Percentiles rank a stretch among this genome's conserved stretches.
These are phyloP conservation scores for Entomyzon cyanotis DNA, from an alignment of 2,113 vertebrate species.

Conservation along the genomic window DNA sequence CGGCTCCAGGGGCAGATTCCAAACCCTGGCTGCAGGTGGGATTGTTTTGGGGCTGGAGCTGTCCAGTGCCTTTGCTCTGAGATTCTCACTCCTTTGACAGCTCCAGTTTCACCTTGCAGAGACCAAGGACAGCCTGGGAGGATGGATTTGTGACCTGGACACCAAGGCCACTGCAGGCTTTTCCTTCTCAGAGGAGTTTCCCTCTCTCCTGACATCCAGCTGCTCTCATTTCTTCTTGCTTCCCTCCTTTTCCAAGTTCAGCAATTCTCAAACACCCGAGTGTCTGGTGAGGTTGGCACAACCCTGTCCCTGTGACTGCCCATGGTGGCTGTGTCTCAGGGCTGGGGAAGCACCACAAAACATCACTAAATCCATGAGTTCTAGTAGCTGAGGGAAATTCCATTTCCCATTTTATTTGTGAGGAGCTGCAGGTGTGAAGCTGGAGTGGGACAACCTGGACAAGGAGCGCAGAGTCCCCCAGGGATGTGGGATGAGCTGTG, in stretches of 20 bases:
- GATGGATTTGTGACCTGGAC: not conserved
- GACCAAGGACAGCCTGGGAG: not conserved
- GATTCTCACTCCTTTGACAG: not conserved
- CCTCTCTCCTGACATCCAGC: not conserved
- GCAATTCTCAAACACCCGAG: not conserved
- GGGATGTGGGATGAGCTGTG: fast-evolving
- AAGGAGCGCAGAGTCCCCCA: not conserved
- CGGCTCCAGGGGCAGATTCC: not conserved
- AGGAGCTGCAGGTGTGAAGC: not conserved
- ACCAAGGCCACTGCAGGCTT: not conserved
- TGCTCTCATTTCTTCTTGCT: not conserved
- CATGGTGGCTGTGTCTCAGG: fast-evolving
- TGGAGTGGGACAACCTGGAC: not conserved
- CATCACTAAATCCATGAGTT: not conserved
- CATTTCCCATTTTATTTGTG: not conserved
- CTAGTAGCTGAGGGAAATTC: not conserved
- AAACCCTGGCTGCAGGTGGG: not conserved
- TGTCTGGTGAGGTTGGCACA: not conserved
- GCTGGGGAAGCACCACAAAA: not conserved
- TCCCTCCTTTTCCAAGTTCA: not conserved
- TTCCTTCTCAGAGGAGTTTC: not conserved
- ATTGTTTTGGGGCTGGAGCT: not conserved
- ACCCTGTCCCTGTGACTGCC: not conserved
- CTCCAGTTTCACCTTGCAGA: not conserved
- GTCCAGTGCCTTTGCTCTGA: not conserved